Conservation (phyloP, 2,113 vertebrate genomes). For the Cyanistes caeruleus region DNA sequence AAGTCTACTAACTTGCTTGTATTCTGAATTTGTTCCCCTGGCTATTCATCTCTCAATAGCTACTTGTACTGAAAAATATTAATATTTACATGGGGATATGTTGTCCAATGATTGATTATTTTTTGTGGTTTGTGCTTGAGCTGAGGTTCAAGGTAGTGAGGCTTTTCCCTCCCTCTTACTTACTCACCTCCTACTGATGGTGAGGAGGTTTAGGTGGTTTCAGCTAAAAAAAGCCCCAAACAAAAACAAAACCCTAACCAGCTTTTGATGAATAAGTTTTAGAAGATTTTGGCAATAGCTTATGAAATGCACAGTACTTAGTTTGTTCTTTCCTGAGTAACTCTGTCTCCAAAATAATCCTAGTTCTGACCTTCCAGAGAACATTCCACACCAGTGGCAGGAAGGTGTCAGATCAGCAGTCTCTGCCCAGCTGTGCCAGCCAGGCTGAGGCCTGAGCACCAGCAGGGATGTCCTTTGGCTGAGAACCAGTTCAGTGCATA, state of each 20-base stretch:
- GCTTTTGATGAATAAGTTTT: not conserved
- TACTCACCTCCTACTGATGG: not conserved
- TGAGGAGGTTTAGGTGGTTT: not conserved
- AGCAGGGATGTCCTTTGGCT: not conserved
- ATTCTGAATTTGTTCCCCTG: constrained; percentile 50
- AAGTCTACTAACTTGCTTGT: constrained; percentile 46
- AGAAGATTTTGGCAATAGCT: not conserved
- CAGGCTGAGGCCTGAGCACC: not conserved
- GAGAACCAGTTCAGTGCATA: not conserved
- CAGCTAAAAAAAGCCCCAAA: not conserved
- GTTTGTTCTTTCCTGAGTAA: not conserved
- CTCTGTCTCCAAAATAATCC: not conserved
- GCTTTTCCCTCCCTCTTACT: not conserved
- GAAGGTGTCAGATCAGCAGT: not conserved
- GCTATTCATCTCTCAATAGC: constrained; percentile 66
- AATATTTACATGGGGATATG: constrained; percentile 22
- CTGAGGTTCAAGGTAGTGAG: not conserved
- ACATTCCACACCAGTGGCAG: not conserved
- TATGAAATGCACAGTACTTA: not conserved
- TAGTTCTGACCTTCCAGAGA: not conserved
- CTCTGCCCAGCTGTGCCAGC: not conserved
- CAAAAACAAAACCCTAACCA: not conserved
- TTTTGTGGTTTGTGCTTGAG: constrained; percentile 43
- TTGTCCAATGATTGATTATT: constrained; percentile 37
- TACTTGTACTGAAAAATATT: constrained; percentile 54